Base-by-base conservation (phyloP, 2,888 invertebrate genomes). In the Stenotaenia linearis region DNA sequence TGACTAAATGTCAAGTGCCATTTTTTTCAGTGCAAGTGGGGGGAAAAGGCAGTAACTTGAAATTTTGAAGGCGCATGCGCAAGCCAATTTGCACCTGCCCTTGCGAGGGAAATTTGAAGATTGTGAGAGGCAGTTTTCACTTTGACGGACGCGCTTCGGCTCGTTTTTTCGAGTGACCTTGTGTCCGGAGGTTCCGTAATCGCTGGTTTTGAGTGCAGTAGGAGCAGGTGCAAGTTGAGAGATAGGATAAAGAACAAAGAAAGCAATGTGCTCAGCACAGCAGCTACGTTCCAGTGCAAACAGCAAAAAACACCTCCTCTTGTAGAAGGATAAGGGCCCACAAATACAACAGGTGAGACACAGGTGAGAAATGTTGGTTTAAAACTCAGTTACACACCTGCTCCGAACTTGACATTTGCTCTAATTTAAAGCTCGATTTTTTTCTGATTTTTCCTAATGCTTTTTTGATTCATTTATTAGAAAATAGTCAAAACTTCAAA, bases 161-260 rank as follows among this genome's bases (percentile, higher is more conserved):
- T 69, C 12, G 69, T 69, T 69, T 50, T 69, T 69, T 69, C 69
- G 69, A 69, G 69, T 28, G 69, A 69, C 69, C 69, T 69, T 69
- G 69, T 69, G 69, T 69, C 69, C 69, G 69, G 69, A 28, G 69
- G 69, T 69, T 69, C 69, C 25, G 69, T 69, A 69, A 69, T 69
- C 69, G 69, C 69, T 25, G 69, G 69, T 69, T 25, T 28, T 69
- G 28, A 69, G 69, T 69, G 28, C 28, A 69, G 28, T 28, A 28
- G 69, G 25, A 69, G 69, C 69, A 69, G 69, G 69, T 69, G 69
- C 69, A 69, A 69, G 28, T 69, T 28, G 28, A 69, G 69, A 69
- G 69, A 69, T 69, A 69, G 69, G 25, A 69, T 25, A 28, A 69
- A 69, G 69, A 69, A 69, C 28, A 69, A 69, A 69, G 69, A 69